phyloP scores from a whole-genome alignment of 2,888 invertebrate genomes.

The Tupiocoris notatus region DNA sequence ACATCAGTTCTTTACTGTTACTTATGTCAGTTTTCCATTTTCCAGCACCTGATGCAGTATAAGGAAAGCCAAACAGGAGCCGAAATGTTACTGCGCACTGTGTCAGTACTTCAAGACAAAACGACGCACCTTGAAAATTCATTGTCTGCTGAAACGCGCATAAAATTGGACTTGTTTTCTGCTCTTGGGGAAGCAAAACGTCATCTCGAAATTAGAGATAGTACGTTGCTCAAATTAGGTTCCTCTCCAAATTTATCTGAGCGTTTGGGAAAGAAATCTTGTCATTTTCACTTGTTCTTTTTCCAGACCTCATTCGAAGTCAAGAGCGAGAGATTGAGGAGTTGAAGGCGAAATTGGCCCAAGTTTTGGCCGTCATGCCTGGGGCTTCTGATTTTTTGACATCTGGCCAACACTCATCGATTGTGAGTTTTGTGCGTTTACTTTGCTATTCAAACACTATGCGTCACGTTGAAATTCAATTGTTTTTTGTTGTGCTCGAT shows the following conservation, averaged over 20 bases:
- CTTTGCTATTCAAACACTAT: too few species aligned
- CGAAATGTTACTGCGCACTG: conserved; percentile 75
- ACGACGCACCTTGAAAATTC: conserved; percentile 89
- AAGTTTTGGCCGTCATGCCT: conserved; percentile 90
- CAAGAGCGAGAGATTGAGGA: conserved; percentile 91
- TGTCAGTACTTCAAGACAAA: conserved; percentile 83
- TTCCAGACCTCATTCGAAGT: conserved; percentile 71
- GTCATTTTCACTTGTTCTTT: background rate
- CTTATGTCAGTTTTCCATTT: too few species aligned
- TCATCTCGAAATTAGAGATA: conserved; percentile 80
- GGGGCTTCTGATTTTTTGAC: conserved; percentile 58
- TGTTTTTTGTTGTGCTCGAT: too few species aligned
- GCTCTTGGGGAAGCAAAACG: conserved; percentile 94
- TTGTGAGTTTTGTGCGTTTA: conserved; percentile 28
- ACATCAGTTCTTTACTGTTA: too few species aligned
- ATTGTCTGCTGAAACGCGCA: conserved; percentile 92
- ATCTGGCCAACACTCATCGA: conserved; percentile 24
- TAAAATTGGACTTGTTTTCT: conserved; percentile 96
- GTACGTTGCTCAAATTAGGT: conserved; percentile 55
- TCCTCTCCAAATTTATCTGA: background rate
- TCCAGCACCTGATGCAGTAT: conserved; percentile 59
- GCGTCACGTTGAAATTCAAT: background rate
- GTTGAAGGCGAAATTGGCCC: conserved; percentile 85
- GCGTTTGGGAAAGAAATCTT: background rate
- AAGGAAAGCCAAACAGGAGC: conserved; percentile 66